Conservation (phyloP, 2,888 invertebrate genomes). For the Trypoxylon attenuatum region DNA sequence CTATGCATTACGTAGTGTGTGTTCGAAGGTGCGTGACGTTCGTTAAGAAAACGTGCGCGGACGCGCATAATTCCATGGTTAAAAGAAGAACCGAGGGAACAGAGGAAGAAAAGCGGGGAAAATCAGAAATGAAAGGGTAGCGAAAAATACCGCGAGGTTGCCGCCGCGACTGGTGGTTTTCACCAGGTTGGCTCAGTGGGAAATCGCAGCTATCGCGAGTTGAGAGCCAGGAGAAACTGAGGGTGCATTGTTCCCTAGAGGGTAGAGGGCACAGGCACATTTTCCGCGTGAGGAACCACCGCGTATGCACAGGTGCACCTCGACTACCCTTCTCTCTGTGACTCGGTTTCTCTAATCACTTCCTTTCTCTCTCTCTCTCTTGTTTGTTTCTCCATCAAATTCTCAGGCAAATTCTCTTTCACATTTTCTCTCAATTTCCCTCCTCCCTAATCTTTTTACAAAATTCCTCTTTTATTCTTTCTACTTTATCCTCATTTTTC, state of each 20-base stretch:
- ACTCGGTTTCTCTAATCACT: conserved; percentile 29
- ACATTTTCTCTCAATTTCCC: background rate
- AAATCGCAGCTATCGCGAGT: conserved; percentile 45
- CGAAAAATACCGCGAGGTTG: conserved; percentile 40
- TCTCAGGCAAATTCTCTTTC: background rate
- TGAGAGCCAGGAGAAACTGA: too few species aligned
- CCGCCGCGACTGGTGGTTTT: too few species aligned
- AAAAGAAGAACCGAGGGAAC: background rate
- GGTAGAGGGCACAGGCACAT: conserved; percentile 24
- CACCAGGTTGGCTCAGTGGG: too few species aligned
- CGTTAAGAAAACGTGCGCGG: conserved; percentile 8
- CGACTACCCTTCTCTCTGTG: too few species aligned
- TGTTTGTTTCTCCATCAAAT: too few species aligned
- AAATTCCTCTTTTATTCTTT: too few species aligned
- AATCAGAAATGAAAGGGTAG: conserved; percentile 42
- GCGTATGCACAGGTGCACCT: conserved; percentile 38
- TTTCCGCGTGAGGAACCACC: conserved; percentile 49
- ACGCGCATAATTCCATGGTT: background rate
- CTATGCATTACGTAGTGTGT: conserved; percentile 1
- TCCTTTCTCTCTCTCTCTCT: conserved; percentile 34
- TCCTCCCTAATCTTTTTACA: too few species aligned
- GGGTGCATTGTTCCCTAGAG: conserved; percentile 41
- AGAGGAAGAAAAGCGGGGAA: conserved; percentile 23
- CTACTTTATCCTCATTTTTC: too few species aligned
- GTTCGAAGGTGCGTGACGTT: conserved; percentile 8